phyloP scores from a whole-genome alignment of 2,888 invertebrate species.

The Clistopyga incitator region DNA sequence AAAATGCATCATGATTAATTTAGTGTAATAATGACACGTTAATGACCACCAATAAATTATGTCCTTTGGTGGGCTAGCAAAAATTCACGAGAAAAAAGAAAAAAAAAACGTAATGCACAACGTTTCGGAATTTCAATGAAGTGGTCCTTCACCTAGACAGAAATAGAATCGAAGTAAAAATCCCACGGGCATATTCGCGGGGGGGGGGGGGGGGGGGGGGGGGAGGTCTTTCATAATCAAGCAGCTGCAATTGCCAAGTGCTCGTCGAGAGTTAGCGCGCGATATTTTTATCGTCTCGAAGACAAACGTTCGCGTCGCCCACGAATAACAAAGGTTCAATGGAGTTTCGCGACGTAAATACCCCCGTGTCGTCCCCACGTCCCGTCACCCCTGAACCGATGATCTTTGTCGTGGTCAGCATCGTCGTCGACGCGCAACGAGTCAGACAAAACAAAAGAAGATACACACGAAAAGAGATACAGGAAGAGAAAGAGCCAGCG shows the following conservation, averaged over 20 bases:
- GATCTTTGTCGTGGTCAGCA: constrained; percentile 25
- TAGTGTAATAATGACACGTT: no score
- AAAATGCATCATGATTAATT: no score
- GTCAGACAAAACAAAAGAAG: background rate
- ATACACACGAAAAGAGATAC: no score
- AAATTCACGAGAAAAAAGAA: background rate
- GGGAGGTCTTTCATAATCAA: constrained; percentile 11
- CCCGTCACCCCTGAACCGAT: background rate
- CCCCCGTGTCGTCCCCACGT: background rate
- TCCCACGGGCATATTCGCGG: background rate
- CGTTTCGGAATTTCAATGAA: background rate
- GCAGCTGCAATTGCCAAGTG: constrained; percentile 19
- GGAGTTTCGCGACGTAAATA: constrained; percentile 18
- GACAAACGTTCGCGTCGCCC: constrained; percentile 5
- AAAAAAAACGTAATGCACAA: background rate
- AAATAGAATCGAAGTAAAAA: constrained; percentile 12
- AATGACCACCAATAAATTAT: no score
- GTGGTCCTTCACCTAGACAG: background rate
- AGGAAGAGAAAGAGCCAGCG: background rate
- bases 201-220: background rate
- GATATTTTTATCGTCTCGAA: constrained; percentile 30
- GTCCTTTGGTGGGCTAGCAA: background rate
- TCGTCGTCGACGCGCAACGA: background rate
- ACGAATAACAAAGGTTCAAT: constrained; percentile 37
- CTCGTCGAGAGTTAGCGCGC: background rate